Conservation (phyloP, 2,113 vertebrate genomes). For the Notechis scutatus region DNA sequence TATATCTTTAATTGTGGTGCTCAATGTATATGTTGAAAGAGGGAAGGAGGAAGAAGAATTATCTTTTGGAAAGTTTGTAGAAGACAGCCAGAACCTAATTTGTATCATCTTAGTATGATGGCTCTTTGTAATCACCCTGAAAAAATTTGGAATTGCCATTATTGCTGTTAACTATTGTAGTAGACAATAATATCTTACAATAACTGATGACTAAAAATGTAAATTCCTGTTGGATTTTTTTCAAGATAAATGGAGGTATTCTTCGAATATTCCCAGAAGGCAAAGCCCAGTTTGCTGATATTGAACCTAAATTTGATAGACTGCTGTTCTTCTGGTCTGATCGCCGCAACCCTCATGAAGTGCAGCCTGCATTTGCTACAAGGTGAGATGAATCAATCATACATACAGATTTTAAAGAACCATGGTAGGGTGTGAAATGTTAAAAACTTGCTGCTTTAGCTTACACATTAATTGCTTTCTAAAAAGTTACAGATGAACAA, state of each 20-base stretch:
- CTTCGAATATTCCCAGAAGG: slow-evolving; percentile 98
- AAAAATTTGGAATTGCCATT: not conserved
- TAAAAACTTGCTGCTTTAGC: not conserved
- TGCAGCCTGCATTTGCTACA: slow-evolving; percentile 92
- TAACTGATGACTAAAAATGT: not conserved
- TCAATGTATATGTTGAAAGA: not conserved
- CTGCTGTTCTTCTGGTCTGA: slow-evolving; percentile 98
- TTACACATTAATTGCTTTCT: not conserved
- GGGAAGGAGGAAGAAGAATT: not conserved
- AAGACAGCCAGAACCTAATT: not conserved
- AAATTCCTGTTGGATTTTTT: slow-evolving; percentile 14
- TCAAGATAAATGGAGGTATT: slow-evolving; percentile 91
- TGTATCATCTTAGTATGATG: not conserved
- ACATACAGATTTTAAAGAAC: not conserved
- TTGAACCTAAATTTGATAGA: slow-evolving; percentile 97
- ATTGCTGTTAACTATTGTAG: not conserved
- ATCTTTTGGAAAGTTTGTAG: not conserved
- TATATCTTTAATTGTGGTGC: not conserved
- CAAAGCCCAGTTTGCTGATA: slow-evolving; percentile 95
- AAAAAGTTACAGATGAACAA: not conserved
- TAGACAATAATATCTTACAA: not conserved
- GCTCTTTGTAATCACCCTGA: not conserved
- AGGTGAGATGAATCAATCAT: slow-evolving; percentile 72
- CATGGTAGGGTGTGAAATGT: not conserved
- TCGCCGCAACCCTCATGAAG: slow-evolving; percentile 96